Base-by-base conservation (phyloP, 1,140 invertebrate genomes). In the Trissolcus basalis region DNA sequence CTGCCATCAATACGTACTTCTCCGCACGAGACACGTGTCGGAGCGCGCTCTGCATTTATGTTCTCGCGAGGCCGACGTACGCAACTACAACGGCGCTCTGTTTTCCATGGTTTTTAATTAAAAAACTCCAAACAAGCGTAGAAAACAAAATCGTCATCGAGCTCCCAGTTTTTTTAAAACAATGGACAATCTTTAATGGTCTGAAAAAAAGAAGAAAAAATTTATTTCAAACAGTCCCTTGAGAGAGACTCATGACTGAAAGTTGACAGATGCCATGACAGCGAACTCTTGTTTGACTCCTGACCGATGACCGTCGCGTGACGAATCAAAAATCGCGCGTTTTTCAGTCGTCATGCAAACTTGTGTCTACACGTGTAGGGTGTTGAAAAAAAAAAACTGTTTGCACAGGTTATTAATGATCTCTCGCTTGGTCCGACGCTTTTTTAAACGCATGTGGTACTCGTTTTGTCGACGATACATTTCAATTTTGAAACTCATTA, bases 21-120 rank as follows among this genome's bases (percentile, higher is more conserved):
- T 72, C 73, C 36, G 58, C 64, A 77, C 69, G 76, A 72, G 74
- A 58, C 82, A 83, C 81, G 81, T 83, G 81, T 80, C 79, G 71
- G 67, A 61, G 69, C 77, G 75, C 67, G 6, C 19, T 77, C 78
- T 70, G 44, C 63, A 81, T 80, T 73, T 69, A 79, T 81, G n/a
- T 8, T 39, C 36, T 11, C n/a, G 80, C 77, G 74, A 77, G 78
- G 76, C 45, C 49, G 32, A 39, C 54, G 56, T 70, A 73, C 55
- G 65, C 65, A 73, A 65, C 70, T 63, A 55, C 56, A 41, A 58
- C 19, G 41, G 56, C 50, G 50, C 27, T 68, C 9, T 63, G 64
- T 69, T 75, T 68, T 64, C 45, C 55, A 74, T 67, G 51, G 10
- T 74, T 74, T 27, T 27, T 73, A 74, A 74, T 68, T 74, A 74